phyloP scores from a whole-genome alignment of 2,113 vertebrate species.

The Hemichromis elongatus region DNA sequence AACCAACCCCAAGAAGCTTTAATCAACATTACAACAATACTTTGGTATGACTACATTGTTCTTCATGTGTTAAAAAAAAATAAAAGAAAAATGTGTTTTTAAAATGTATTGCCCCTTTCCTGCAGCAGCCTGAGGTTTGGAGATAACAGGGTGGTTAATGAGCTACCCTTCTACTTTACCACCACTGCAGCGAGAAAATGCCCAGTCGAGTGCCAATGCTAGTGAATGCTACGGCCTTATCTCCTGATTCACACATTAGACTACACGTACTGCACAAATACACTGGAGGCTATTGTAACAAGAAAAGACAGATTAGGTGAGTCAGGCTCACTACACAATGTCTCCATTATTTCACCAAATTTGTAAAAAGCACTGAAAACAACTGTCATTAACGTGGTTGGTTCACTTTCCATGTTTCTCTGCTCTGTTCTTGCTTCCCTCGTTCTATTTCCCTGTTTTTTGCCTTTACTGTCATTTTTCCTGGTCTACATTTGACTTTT shows the following conservation, averaged over 20 bases:
- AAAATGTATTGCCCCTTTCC: background rate
- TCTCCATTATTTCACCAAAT: background rate
- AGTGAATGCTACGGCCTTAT: constrained; percentile 35
- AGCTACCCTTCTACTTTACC: background rate
- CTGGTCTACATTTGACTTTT: background rate
- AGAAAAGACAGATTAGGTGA: constrained; percentile 6
- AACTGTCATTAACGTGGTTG: background rate
- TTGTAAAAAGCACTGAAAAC: background rate
- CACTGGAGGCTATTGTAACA: background rate
- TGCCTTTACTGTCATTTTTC: background rate
- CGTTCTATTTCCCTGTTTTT: background rate
- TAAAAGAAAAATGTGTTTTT: background rate
- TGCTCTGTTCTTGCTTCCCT: background rate
- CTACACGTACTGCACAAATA: constrained; percentile 30
- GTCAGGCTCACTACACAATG: constrained; percentile 4
- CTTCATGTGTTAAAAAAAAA: background rate
- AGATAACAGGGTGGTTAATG: constrained; percentile 28
- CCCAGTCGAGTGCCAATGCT: background rate
- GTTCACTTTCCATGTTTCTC: background rate
- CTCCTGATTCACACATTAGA: constrained; percentile 37
- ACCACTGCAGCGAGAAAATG: background rate
- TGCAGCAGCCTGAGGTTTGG: background rate
- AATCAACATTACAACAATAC: background rate
- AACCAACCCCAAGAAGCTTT: background rate
- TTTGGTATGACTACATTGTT: background rate